Conservation (phyloP, 1,140 invertebrate genomes). For the Tetraneura akinire region DNA sequence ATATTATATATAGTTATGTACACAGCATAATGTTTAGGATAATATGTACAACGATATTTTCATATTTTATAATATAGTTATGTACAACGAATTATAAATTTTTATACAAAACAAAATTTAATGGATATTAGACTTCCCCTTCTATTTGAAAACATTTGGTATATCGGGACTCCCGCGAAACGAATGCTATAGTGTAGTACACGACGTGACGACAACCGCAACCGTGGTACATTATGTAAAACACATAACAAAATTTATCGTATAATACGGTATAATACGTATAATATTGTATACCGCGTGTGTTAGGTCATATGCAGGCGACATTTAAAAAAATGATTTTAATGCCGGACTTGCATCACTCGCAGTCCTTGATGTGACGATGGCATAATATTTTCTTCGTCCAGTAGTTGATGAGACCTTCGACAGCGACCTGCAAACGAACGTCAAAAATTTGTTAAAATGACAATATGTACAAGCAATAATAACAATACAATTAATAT, state of each 20-base stretch:
- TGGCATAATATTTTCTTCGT: neutral
- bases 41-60: conserved; percentile 27
- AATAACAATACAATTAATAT: too few relatives aligned
- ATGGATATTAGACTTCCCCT: neutral
- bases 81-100: conserved; percentile 14
- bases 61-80: conserved; percentile 4
- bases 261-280: too few relatives aligned
- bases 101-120: conserved; percentile 42
- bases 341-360: conserved; percentile 20
- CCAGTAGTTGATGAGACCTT: conserved; percentile 18
- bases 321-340: too few relatives aligned
- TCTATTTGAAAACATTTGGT: neutral
- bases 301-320: too few relatives aligned
- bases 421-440: conserved; percentile 18
- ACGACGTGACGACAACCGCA: neutral
- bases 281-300: too few relatives aligned
- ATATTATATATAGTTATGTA: too few relatives aligned
- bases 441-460: neutral
- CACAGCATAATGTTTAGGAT: conserved; percentile 1
- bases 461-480: neutral
- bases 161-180: conserved; percentile 18
- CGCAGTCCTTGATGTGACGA: neutral
- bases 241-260: too few relatives aligned
- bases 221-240: too few relatives aligned
- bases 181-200: neutral